Conservation (phyloP, 1,140 invertebrate species). For the Caenorhabditis remanei region DNA sequence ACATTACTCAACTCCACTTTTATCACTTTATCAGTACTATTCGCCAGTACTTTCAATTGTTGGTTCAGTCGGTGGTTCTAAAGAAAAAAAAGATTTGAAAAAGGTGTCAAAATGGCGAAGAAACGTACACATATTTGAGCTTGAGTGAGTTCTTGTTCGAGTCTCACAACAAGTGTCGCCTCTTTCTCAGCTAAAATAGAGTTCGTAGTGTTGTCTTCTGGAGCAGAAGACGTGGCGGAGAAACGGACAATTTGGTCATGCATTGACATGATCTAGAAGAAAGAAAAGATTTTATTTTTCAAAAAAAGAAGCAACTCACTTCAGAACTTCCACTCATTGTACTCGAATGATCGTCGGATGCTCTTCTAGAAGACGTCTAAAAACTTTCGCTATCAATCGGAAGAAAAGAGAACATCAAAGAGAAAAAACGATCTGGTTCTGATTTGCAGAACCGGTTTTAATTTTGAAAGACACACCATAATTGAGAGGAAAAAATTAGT, state of each 20-base stretch:
- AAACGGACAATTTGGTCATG: conserved; percentile 63
- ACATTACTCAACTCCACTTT: conserved; percentile 42
- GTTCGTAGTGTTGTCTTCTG: conserved; percentile 43
- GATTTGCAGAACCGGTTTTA: no score
- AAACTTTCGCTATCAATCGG: conserved; percentile 8
- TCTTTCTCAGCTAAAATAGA: conserved; percentile 34
- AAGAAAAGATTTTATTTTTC: not conserved
- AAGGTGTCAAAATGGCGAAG: not conserved
- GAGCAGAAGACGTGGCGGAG: conserved; percentile 41
- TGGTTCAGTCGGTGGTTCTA: conserved; percentile 66
- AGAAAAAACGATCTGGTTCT: not conserved
- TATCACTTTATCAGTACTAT: conserved; percentile 27
- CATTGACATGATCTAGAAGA: conserved; percentile 60
- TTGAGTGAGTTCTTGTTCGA: conserved; percentile 66
- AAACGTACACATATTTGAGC: conserved; percentile 66
- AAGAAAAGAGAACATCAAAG: not conserved
- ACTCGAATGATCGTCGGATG: conserved; percentile 38
- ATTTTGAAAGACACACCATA: no score
- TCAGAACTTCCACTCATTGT: conserved; percentile 50
- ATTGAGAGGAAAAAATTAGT: no score
- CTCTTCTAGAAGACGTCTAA: conserved; percentile 43
- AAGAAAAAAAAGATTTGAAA: conserved; percentile 12
- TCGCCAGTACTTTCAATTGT: conserved; percentile 62
- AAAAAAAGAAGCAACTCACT: not conserved
- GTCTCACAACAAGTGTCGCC: conserved; percentile 51